Conservation (phyloP, 2,113 vertebrate genomes). For the Eublepharis macularius region DNA sequence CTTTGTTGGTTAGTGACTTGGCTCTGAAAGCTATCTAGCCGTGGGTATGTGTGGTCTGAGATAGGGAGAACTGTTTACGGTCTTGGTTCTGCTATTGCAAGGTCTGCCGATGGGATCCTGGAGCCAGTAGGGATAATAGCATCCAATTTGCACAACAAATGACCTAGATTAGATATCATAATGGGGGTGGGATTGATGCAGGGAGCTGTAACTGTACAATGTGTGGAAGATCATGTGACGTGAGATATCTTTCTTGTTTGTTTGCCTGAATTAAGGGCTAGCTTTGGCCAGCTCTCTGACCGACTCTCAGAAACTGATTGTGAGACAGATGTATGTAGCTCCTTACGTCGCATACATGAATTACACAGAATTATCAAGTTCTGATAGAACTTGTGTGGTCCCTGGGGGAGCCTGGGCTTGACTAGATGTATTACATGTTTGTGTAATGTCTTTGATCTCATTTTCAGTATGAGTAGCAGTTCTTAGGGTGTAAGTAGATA, state of each 20-base stretch:
- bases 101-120: not conserved
- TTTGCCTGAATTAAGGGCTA: not conserved
- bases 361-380: not conserved
- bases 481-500: not conserved
- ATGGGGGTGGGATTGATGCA: not conserved
- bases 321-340: not conserved
- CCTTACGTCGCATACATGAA: not conserved
- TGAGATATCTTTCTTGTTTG: not conserved
- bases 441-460: not conserved
- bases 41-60: not conserved
- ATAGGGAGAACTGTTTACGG: not conserved
- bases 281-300: not conserved
- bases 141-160: constrained; percentile 7
- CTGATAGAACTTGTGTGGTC: not conserved
- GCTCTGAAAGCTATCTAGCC: not conserved
- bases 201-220: not conserved
- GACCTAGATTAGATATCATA: constrained; percentile 10
- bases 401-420: not conserved
- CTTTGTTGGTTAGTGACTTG: not conserved
- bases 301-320: not conserved
- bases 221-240: not conserved
- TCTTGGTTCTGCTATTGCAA: not conserved
- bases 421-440: not conserved
- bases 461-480: not conserved
- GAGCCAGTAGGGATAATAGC: constrained; percentile 5